Base-by-base conservation (phyloP, 1,140 invertebrate species). In the Cyclina sinensis region DNA sequence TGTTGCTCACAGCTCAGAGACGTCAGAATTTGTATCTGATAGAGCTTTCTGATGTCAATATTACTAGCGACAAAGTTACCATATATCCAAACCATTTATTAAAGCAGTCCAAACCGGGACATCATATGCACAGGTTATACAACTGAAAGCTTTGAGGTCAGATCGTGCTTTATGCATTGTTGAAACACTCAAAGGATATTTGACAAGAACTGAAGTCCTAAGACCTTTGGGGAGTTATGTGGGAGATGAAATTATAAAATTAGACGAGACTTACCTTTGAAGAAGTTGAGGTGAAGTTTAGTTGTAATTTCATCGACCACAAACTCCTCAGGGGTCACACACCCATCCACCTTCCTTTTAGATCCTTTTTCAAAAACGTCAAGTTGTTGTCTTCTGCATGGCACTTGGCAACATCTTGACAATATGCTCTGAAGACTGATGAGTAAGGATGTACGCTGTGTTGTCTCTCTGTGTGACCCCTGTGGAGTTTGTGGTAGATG, bases 1-100 rank as follows among this genome's bases (percentile, higher is more conserved):
- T 76, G 7, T 35, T 90, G 11, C 16, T 83, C 0, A 81, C 84
- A 79, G 89, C 85, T 9, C 85, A 88, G 18, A 81, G 89, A 59
- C 18, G 30, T 48, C 84, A 88, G 35, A 83, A 43, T 54, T 16
- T 83, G 30, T 79, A 90, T 35, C 39, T 76, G 24, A n/a, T 78
- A 24, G 57, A 76, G 24, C 12, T 62, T 35, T 1, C 32, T 21
- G 54, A 83, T 68, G 39, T 83, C 11, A 9, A 46, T 12, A 68
- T 65, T 5, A 30, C 2, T 27, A 21, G 21, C 37, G 27, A 62
- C 11, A 70, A 68, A 27, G 16, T 48, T 18, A 21, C 27, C 3
- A 46, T 68, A 14, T 68, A 32, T 62, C 35, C 62, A 43, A 70
- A 32, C 11, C 27, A 65, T 21, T 12, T 81, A 16, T 43, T 83